A percentile compares a stretch with the other conserved stretches of the same genome.
These are phyloP conservation scores for Stratiomys singularior DNA, from an alignment of 2,888 invertebrate genomes.

Conservation along the genomic window DNA sequence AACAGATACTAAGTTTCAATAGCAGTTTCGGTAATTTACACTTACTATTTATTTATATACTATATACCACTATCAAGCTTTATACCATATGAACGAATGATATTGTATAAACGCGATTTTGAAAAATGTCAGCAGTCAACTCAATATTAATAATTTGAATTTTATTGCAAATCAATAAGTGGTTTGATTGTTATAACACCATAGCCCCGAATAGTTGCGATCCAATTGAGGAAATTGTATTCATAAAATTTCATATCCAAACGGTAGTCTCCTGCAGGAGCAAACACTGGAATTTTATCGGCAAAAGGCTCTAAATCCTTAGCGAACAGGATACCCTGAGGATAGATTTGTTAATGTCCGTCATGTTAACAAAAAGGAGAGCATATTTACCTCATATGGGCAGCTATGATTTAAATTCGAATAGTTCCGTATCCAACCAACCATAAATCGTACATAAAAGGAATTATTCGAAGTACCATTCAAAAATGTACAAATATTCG, in stretches of 20 bases:
- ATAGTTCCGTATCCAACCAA: constrained; percentile 25
- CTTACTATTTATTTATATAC: too few relatives aligned
- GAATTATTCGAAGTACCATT: neutral
- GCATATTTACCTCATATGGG: constrained; percentile 22
- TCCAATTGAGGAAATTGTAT: neutral
- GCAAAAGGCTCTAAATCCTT: constrained; percentile 28
- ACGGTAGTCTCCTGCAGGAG: constrained; percentile 35
- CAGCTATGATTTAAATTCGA: constrained; percentile 36
- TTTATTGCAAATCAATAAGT: too few relatives aligned
- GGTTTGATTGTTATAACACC: too few relatives aligned
- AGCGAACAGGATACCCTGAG: constrained; percentile 13
- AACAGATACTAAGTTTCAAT: too few relatives aligned
- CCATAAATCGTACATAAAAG: neutral
- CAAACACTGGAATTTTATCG: constrained; percentile 20
- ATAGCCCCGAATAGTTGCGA: constrained; percentile 4
- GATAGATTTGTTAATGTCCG: neutral
- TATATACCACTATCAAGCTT: too few relatives aligned
- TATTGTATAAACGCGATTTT: too few relatives aligned
- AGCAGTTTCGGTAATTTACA: too few relatives aligned
- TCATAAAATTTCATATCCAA: constrained; percentile 10
- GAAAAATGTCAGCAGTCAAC: too few relatives aligned
- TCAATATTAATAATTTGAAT: too few relatives aligned
- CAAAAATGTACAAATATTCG: constrained; percentile 11
- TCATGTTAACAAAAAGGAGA: neutral
- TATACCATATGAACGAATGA: too few relatives aligned